Base-by-base conservation (phyloP, 2,888 invertebrate genomes). In the Calliopum simillimum region DNA sequence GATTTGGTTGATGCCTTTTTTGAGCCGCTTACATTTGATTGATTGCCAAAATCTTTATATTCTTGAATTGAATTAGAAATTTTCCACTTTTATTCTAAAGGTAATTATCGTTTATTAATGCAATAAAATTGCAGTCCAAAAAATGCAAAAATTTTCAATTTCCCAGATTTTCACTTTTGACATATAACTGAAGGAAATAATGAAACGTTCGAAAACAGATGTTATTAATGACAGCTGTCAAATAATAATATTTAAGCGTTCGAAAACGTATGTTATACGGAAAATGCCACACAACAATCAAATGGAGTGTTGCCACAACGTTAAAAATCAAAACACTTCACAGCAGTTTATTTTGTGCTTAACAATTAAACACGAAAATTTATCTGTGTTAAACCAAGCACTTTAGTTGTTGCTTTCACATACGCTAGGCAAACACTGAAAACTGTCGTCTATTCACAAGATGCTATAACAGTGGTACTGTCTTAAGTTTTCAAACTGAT, bases 151-250 rank as follows among this genome's bases (percentile, higher is more conserved):
- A 55, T 21, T 55, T n/a, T 19, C 13, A 21, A 8, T 43, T 61
- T 61, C 16, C n/a, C 4, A n/a, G 19, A 12, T 41, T 62, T 62
- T n/a, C n/a, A 46, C 47, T 62, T 62, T 62, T n/a, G n/a, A n/a
- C n/a, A n/a, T n/a, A n/a, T n/a, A n/a, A n/a, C n/a, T n/a, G n/a
- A n/a, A n/a, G n/a, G n/a, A n/a, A n/a, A n/a, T n/a, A n/a, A n/a
- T n/a, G n/a, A n/a, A n/a, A n/a, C n/a, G n/a, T n/a, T n/a, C n/a
- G n/a, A n/a, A n/a, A n/a, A n/a, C n/a, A n/a, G n/a, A n/a, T n/a
- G n/a, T n/a, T n/a, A n/a, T n/a, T n/a, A n/a, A n/a, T n/a, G 62
- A 62, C 62, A 62, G 46, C n/a, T 14, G 4, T 16, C 19, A 14
- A 44, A 16, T 19, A 41, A 43, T 6, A 61, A 6, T 19, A 19